Conservation (phyloP, 2,113 vertebrate species). For the Bothrops jararaca region DNA sequence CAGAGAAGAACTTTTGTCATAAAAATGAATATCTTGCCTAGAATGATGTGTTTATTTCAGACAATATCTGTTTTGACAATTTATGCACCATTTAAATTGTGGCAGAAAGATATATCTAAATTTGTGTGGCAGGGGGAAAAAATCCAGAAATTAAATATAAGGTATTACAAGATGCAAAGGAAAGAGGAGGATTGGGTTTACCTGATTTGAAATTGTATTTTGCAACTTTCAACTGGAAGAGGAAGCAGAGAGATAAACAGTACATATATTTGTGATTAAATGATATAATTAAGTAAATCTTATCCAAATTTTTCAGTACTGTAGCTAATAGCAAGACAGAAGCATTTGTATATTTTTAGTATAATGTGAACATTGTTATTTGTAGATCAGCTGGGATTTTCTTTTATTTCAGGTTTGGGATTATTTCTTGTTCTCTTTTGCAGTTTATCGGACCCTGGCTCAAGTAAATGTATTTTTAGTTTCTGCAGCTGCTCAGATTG, state of each 20-base stretch:
- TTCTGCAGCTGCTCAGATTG: not conserved
- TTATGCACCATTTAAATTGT: not conserved
- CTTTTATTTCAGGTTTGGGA: not conserved
- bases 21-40: not conserved
- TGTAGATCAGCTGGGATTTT: not conserved
- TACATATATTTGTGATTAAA: not conserved
- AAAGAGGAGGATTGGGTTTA: not conserved
- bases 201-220: not conserved
- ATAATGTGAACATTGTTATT: not conserved
- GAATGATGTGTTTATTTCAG: not conserved
- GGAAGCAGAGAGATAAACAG: not conserved
- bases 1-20: not conserved
- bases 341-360: not conserved
- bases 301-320: not conserved
- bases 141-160: not conserved
- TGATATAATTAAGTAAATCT: not conserved
- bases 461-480: not conserved
- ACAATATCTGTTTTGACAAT: not conserved
- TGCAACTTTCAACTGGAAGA: not conserved
- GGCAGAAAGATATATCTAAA: not conserved
- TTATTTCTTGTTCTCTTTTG: not conserved
- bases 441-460: conserved; percentile 7
- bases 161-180: not conserved
- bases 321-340: not conserved
- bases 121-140: not conserved